Evolutionary conservation across 2,113 vertebrate genomes (phyloP).

Genomic region (Natator depressus): DNA sequence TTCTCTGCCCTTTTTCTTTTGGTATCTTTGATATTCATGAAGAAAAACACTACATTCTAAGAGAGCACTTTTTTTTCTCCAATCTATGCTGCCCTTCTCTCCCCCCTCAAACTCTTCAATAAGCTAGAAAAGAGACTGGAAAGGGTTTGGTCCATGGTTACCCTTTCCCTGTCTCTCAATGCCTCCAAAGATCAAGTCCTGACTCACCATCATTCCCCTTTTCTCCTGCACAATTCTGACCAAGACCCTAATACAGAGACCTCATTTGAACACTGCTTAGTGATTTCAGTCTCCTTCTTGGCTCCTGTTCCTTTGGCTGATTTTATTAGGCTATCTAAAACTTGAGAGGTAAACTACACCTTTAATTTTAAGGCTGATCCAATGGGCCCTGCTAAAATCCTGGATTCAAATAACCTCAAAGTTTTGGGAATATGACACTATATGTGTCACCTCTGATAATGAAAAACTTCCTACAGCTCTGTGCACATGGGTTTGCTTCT

Average conservation of each 20-base stretch:
- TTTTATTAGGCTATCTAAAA: constrained; percentile 17
- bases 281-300: background rate
- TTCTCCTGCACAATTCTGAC: background rate
- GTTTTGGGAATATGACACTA: background rate
- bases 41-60: background rate
- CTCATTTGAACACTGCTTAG: background rate
- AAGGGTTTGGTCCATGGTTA: background rate
- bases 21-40: background rate
- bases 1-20: background rate
- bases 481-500: accelerated
- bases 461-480: background rate
- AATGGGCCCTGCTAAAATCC: constrained; percentile 14
- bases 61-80: background rate
- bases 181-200: background rate
- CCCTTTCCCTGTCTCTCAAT: background rate
- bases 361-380: background rate
- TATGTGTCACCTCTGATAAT: background rate
- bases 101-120: background rate
- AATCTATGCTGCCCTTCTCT: background rate
- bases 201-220: background rate
- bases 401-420: background rate
- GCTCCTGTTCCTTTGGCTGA: constrained; percentile 24
- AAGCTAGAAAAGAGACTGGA: background rate
- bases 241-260: background rate
- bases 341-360: constrained; percentile 19